These are phyloP conservation scores for Cydia strobilella DNA, from an alignment of 1,140 invertebrate species.

Conservation along the genomic window DNA sequence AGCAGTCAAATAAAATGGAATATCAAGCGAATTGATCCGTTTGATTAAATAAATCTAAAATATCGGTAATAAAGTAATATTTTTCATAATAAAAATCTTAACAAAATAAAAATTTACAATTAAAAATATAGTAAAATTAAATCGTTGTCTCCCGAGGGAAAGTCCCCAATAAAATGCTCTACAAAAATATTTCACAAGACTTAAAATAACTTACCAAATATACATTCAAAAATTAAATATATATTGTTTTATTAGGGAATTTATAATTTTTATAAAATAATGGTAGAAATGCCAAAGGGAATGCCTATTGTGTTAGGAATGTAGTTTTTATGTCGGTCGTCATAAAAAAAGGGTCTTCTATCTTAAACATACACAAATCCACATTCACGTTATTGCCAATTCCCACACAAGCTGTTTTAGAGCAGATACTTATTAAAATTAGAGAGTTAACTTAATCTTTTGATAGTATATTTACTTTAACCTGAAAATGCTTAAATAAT, in stretches of 20 bases:
- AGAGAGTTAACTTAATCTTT: background rate
- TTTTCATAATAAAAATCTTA: constrained; percentile 60
- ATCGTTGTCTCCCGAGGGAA: constrained; percentile 73
- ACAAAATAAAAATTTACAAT: constrained; percentile 77
- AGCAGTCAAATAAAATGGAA: constrained; percentile 49
- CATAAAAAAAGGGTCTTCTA: constrained; percentile 26
- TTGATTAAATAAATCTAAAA: constrained; percentile 58
- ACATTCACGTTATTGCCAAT: constrained; percentile 54
- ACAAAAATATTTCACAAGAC: constrained; percentile 66
- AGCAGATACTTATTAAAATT: constrained; percentile 20
- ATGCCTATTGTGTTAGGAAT: constrained; percentile 58
- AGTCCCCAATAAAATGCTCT: constrained; percentile 56
- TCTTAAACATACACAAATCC: constrained; percentile 54
- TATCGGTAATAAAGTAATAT: constrained; percentile 51
- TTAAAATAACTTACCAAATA: constrained; percentile 53
- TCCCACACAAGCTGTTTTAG: constrained; percentile 44
- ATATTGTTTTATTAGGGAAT: constrained; percentile 38
- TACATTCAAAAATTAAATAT: constrained; percentile 42
- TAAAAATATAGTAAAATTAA: constrained; percentile 65
- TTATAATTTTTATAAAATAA: constrained; percentile 37
- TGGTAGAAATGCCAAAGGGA: constrained; percentile 57
- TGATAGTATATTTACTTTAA: background rate
- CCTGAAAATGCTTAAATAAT: background rate
- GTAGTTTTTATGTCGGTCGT: constrained; percentile 39
- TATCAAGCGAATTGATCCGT: constrained; percentile 23